These are phyloP conservation scores for Rhinella marina DNA, from an alignment of 2,797 vertebrate species.

Conservation along the genomic window DNA sequence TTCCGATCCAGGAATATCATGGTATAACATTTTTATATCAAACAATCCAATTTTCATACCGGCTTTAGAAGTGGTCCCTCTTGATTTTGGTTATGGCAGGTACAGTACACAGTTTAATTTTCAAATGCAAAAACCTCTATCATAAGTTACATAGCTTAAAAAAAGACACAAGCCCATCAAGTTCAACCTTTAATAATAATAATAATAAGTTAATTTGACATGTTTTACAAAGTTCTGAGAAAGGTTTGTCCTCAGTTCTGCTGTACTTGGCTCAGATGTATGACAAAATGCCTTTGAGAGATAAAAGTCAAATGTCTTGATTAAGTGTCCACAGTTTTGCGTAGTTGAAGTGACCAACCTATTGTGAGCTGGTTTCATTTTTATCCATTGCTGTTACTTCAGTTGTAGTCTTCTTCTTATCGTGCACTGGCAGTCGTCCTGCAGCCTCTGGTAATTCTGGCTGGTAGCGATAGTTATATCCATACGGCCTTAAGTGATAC, in stretches of 20 bases:
- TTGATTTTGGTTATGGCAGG: background rate
- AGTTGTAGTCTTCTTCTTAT: background rate
- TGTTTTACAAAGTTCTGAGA: background rate
- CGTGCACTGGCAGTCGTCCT: background rate
- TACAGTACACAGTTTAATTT: background rate
- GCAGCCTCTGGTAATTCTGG: conserved; percentile 54
- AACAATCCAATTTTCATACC: background rate
- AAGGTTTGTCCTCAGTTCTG: background rate
- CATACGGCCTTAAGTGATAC: conserved; percentile 76
- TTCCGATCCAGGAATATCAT: background rate
- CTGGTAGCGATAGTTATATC: conserved; percentile 75
- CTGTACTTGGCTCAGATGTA: too few relatives aligned
- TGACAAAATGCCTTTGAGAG: background rate
- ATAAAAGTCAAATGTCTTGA: background rate
- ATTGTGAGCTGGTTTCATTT: background rate
- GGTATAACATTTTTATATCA: background rate
- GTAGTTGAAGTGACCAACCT: background rate
- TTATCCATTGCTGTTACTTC: background rate
- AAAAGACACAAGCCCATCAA: too few relatives aligned
- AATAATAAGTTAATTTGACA: background rate
- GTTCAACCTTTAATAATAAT: too few relatives aligned
- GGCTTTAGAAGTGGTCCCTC: background rate
- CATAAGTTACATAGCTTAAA: too few relatives aligned
- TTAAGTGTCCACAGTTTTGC: background rate
- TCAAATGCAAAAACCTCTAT: background rate